phyloP scores from a whole-genome alignment of 2,888 invertebrate genomes.

The Cyrtodaria siliqua region DNA sequence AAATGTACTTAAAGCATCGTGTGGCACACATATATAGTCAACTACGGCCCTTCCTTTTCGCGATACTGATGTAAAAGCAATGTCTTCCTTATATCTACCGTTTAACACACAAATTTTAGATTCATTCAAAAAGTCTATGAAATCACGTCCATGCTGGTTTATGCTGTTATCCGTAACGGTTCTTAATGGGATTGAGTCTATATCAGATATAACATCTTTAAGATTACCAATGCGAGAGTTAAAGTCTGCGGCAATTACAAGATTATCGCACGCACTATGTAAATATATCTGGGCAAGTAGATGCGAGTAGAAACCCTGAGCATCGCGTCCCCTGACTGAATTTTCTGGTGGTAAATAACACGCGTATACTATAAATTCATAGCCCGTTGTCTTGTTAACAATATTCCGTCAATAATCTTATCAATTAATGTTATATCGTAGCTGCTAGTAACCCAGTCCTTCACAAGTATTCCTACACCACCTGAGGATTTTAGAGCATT shows the following conservation, averaged over 20 bases:
- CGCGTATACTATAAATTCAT: constrained; percentile 2
- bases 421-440: no score
- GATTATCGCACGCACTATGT: constrained; percentile 21
- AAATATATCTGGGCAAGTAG: constrained; percentile 33
- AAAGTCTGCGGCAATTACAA: constrained; percentile 33
- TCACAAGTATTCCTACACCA: constrained; percentile 43
- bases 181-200: no score
- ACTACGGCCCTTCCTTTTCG: constrained; percentile 33
- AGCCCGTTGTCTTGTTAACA: neutral
- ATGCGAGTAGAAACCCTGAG: constrained; percentile 30
- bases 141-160: no score
- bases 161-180: no score
- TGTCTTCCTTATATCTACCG: no score
- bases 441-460: no score
- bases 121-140: no score
- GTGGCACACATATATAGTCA: constrained; percentile 37
- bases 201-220: no score
- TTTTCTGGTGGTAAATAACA: constrained; percentile 29
- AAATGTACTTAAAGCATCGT: constrained; percentile 26
- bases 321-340: constrained; percentile 36
- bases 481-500: constrained; percentile 50
- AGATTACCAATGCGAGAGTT: constrained; percentile 41
- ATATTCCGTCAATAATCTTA: constrained; percentile 34
- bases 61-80: constrained; percentile 36
- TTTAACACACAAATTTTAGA: no score